phyloP scores from a whole-genome alignment of 2,888 invertebrate species.

The Brachyopa scutellaris region DNA sequence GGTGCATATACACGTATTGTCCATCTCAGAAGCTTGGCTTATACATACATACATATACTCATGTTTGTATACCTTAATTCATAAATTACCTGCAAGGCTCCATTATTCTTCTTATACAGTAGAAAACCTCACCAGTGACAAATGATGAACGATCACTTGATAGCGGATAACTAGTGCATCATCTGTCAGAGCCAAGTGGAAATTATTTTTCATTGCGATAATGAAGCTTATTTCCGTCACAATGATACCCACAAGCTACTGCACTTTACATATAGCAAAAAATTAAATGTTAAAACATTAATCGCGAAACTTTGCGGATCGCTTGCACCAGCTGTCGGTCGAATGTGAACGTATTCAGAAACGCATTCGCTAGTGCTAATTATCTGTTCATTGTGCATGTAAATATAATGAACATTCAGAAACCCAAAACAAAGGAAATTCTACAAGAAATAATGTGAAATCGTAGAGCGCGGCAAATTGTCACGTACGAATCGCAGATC shows the following conservation, averaged over 20 bases:
- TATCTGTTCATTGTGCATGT: conserved; percentile 69
- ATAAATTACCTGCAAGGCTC: no score
- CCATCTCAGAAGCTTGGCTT: no score
- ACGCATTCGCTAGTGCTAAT: conserved; percentile 60
- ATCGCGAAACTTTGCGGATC: conserved; percentile 56
- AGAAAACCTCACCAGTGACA: conserved; percentile 55
- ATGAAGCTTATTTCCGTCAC: conserved; percentile 65
- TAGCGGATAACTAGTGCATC: conserved; percentile 44
- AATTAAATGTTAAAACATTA: background rate
- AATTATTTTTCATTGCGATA: conserved; percentile 68
- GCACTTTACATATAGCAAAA: conserved; percentile 33
- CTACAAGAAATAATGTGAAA: conserved; percentile 24
- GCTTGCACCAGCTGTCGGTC: conserved; percentile 47
- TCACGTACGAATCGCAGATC: conserved; percentile 70
- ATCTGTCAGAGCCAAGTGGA: conserved; percentile 61
- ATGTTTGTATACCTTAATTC: no score
- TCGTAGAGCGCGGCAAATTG: conserved; percentile 62
- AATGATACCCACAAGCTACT: conserved; percentile 57
- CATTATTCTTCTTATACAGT: no score
- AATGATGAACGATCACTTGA: conserved; percentile 69
- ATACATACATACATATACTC: no score
- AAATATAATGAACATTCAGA: conserved; percentile 47
- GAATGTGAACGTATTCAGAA: background rate
- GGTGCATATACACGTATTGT: no score
- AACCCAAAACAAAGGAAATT: conserved; percentile 26